These are phyloP conservation scores for Strigamia maritima DNA, from an alignment of 2,888 invertebrate species.

Conservation along the genomic window DNA sequence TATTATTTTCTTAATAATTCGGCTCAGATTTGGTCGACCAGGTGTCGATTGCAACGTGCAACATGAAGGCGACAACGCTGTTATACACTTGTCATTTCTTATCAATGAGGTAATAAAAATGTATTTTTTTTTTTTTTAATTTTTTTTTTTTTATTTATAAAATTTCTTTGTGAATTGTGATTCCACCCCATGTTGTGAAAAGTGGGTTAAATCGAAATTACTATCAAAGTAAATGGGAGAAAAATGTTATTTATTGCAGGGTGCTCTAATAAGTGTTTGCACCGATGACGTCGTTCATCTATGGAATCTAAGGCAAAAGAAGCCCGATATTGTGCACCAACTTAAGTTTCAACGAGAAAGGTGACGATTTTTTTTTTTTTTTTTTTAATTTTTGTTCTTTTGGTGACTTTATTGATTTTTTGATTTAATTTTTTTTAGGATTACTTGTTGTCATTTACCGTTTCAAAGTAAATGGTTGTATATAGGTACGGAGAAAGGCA, in stretches of 20 bases:
- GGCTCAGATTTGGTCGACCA: constrained; percentile 82
- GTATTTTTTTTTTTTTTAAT: not conserved
- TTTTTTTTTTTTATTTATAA: no score
- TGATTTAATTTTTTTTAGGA: constrained; percentile 58
- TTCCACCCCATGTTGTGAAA: not conserved
- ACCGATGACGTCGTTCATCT: constrained; percentile 94
- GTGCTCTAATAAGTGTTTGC: constrained; percentile 89
- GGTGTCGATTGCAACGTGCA: constrained; percentile 93
- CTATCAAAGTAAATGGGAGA: not conserved
- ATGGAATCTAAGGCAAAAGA: constrained; percentile 95
- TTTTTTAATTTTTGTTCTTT: no score
- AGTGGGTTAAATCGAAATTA: constrained; percentile 11
- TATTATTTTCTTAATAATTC: constrained; percentile 40
- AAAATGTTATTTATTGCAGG: constrained; percentile 54
- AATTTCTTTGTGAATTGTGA: not conserved
- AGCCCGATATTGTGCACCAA: constrained; percentile 90
- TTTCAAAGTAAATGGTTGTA: constrained; percentile 98
- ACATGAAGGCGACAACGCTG: constrained; percentile 66
- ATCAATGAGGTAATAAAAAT: constrained; percentile 70
- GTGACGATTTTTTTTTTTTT: constrained; percentile 51
- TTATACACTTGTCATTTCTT: constrained; percentile 88
- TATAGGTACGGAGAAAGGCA: constrained; percentile 96
- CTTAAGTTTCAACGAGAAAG: constrained; percentile 96
- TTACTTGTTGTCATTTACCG: constrained; percentile 91
- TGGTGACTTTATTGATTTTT: not conserved